phyloP scores from a whole-genome alignment of 2,797 vertebrate species.

The Lindbergichthys nudifrons region DNA sequence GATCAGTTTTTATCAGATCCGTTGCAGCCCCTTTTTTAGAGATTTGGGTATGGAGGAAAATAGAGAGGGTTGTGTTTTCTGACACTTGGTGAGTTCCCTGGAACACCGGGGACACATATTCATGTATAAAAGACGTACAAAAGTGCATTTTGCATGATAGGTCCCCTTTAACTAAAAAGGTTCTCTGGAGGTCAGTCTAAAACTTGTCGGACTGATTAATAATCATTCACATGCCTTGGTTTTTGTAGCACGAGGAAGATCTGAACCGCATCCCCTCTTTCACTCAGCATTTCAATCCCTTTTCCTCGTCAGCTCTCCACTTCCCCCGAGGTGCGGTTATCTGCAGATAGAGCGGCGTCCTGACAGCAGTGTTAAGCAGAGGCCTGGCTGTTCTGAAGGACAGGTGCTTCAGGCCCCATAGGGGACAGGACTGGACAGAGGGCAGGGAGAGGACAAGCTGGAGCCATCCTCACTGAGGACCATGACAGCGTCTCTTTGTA shows the following conservation, averaged over 20 bases:
- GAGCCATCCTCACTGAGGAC: slow-evolving; percentile 34
- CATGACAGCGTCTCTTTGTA: slow-evolving; percentile 30
- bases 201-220: slow-evolving; percentile 25
- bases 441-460: slow-evolving; percentile 47
- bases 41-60: too few species aligned
- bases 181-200: slow-evolving; percentile 14
- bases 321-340: slow-evolving; percentile 52
- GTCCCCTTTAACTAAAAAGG: not conserved
- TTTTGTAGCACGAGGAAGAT: slow-evolving; percentile 8
- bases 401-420: slow-evolving; percentile 47
- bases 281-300: slow-evolving; percentile 44
- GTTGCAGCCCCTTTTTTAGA: too few species aligned
- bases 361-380: slow-evolving; percentile 62
- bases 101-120: too few species aligned
- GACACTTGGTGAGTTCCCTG: too few species aligned
- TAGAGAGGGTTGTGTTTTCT: too few species aligned
- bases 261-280: slow-evolving; percentile 13
- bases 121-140: too few species aligned
- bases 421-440: slow-evolving; percentile 39
- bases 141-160: too few species aligned
- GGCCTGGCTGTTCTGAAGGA: slow-evolving; percentile 64
- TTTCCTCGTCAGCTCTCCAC: slow-evolving; percentile 38
- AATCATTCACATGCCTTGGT: slow-evolving; percentile 8
- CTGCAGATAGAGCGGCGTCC: slow-evolving; percentile 41
- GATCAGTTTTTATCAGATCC: too few species aligned